These are phyloP conservation scores for Papilio machaon DNA, from an alignment of 1,140 invertebrate genomes.

Conservation along the genomic window DNA sequence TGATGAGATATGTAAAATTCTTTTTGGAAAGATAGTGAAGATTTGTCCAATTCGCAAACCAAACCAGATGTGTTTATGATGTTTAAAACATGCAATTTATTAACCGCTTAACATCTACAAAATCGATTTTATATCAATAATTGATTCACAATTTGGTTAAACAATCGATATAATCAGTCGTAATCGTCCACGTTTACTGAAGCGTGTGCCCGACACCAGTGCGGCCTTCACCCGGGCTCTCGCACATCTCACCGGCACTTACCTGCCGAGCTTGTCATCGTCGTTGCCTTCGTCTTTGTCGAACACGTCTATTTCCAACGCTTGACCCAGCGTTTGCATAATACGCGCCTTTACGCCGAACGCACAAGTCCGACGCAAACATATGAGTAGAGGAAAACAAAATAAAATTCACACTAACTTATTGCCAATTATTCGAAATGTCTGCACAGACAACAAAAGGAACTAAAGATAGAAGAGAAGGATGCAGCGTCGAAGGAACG, in stretches of 20 bases:
- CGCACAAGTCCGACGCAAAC: constrained; percentile 73
- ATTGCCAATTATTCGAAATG: constrained; percentile 37
- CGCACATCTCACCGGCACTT: constrained; percentile 69
- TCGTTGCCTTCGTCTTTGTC: constrained; percentile 93
- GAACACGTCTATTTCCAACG: constrained; percentile 89
- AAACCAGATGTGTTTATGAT: background rate
- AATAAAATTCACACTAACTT: constrained; percentile 65
- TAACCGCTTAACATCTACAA: background rate
- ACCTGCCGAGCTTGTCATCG: constrained; percentile 93
- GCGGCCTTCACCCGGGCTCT: constrained; percentile 13
- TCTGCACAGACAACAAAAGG: background rate
- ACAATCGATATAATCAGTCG: constrained; percentile 15
- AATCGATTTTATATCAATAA: constrained; percentile 2
- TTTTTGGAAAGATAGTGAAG: background rate
- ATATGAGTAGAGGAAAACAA: constrained; percentile 74
- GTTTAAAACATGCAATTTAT: background rate
- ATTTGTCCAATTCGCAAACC: constrained; percentile 2
- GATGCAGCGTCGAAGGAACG: constrained; percentile 11
- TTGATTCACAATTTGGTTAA: background rate
- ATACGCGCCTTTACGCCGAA: constrained; percentile 74
- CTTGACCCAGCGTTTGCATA: constrained; percentile 85
- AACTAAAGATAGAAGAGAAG: constrained; percentile 10
- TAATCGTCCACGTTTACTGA: constrained; percentile 38
- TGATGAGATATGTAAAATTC: background rate
- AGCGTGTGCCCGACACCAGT: constrained; percentile 27